Evolutionary conservation across 2,113 vertebrate genomes (phyloP).

Genomic region (Chloroceryle aenea): DNA sequence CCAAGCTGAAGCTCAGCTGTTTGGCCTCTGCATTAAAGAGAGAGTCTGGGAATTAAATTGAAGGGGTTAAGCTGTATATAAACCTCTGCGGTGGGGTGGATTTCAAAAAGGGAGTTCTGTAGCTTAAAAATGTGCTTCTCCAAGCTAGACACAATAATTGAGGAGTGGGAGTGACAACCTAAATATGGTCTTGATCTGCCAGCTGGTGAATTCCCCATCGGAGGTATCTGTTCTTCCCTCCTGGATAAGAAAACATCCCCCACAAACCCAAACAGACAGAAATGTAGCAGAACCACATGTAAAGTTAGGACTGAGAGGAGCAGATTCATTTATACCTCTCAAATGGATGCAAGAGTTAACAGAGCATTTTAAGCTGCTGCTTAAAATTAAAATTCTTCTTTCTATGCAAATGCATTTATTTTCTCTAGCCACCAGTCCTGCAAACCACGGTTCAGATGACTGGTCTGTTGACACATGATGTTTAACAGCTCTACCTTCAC

Average conservation of each 20-base stretch:
- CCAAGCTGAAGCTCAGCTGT: neutral
- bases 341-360: neutral
- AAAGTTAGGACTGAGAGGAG: neutral
- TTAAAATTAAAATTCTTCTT: too few relatives aligned
- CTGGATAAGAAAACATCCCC: neutral
- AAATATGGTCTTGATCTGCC: neutral
- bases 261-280: neutral
- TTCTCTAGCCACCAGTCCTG: neutral
- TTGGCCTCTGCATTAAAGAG: neutral
- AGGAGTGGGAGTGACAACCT: neutral
- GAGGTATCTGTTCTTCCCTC: neutral
- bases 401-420: neutral
- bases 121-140: neutral
- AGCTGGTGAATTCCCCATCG: neutral
- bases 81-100: neutral
- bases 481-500: neutral
- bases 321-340: neutral
- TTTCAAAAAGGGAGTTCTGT: slow-evolving; percentile 12
- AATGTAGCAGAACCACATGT: neutral
- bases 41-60: neutral
- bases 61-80: neutral
- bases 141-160: neutral
- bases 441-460: accelerated
- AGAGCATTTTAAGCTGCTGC: neutral
- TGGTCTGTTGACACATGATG: accelerated